phyloP scores from a whole-genome alignment of 2,797 vertebrate genomes.

The Emydoidea blandingii region DNA sequence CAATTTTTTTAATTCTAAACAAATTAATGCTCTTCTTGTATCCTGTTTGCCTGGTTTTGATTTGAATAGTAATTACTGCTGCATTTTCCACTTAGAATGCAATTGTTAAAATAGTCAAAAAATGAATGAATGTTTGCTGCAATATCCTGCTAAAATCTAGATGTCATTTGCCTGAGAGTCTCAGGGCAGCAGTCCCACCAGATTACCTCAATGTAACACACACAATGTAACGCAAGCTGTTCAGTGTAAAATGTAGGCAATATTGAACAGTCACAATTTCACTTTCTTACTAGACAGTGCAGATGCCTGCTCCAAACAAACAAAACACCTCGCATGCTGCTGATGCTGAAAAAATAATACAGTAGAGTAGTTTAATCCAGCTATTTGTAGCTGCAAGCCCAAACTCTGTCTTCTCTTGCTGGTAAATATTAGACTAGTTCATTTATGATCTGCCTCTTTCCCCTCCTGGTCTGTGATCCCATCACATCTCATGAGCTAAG shows the following conservation, averaged over 20 bases:
- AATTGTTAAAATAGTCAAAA: not conserved
- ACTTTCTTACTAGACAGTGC: not conserved
- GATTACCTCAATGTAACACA: too few relatives aligned
- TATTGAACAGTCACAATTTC: not conserved
- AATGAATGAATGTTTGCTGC: not conserved
- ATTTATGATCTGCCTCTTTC: accelerated
- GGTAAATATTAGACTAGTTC: not conserved
- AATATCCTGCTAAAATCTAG: not conserved
- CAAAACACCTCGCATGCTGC: not conserved
- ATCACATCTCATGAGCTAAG: not conserved
- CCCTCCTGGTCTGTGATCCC: not conserved
- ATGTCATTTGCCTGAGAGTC: not conserved
- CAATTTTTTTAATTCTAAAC: not conserved
- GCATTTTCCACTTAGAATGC: not conserved
- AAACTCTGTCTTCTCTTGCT: not conserved
- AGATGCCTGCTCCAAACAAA: not conserved
- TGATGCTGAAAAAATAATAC: not conserved
- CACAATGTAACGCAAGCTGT: not conserved
- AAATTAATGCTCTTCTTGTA: not conserved
- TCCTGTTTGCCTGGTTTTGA: not conserved
- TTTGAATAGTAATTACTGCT: accelerated
- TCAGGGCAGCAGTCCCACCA: accelerated
- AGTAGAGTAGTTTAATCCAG: not conserved
- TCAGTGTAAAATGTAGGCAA: not conserved
- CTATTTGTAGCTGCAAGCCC: accelerated